Evolutionary conservation across 2,797 vertebrate genomes (phyloP).

Genomic region (Urophycis tenuis): DNA sequence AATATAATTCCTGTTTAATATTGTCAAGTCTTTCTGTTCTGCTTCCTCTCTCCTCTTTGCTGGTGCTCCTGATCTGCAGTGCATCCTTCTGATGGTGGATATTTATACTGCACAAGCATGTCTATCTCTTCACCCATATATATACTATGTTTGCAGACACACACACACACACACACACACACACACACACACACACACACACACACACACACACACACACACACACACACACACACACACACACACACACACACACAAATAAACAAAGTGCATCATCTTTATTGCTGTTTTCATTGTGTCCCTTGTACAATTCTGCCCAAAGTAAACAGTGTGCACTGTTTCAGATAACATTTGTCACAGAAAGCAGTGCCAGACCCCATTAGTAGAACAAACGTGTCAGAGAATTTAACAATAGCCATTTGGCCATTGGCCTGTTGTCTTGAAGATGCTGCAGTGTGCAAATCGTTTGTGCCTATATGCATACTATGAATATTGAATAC

Average conservation of each 20-base stretch:
- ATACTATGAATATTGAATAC: neutral
- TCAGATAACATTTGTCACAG: constrained; percentile 66
- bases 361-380: constrained; percentile 44
- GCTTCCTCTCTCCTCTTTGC: constrained; percentile 24
- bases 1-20: constrained; percentile 33
- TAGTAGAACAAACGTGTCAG: constrained; percentile 34
- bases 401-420: constrained; percentile 24
- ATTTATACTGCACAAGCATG: constrained; percentile 57
- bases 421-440: constrained; percentile 37
- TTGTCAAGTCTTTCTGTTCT: constrained; percentile 22
- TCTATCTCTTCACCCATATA: constrained; percentile 34
- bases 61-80: constrained; percentile 29
- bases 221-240: constrained; percentile 26
- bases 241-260: constrained; percentile 27
- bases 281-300: constrained; percentile 36
- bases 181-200: constrained; percentile 27
- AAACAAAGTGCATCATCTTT: constrained; percentile 14
- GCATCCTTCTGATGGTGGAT: constrained; percentile 27
- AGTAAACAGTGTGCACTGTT: constrained; percentile 63
- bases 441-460: neutral
- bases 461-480: neutral
- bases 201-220: constrained; percentile 21
- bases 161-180: constrained; percentile 21
- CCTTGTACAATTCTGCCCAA: constrained; percentile 37
- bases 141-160: constrained; percentile 24